Base-by-base conservation (phyloP, 2,888 invertebrate genomes). In the Sphinx pinastri region DNA sequence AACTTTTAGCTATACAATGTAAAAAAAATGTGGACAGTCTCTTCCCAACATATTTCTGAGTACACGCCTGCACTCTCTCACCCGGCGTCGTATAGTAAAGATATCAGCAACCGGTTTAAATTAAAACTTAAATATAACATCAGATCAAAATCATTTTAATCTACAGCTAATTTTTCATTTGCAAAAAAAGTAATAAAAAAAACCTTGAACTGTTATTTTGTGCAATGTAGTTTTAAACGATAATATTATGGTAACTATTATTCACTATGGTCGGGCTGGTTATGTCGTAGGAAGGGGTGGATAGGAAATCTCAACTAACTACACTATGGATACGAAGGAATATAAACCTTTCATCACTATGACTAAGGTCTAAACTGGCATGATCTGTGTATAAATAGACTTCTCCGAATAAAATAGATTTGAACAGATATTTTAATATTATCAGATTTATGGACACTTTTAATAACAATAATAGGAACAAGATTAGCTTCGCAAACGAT, bases 131-230 rank as follows among this genome's bases (percentile, higher is more conserved):
- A 72, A 67, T 72, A 67, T 76, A 75, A 79, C 80, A 81, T 86
- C 86, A 86, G 86, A 86, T 86, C 86, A 80, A 84, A 82, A 79
- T 78, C 81, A 78, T 69, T 67, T 79, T 77, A 71, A 72, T 81
- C 80, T 79, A 82, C 73, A 75, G 77, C 77, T 78, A 79, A 75
- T 74, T 71, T 79, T 72, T 72, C 73, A 76, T 73, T 78, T 75
- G 74, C 77, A 78, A 79, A 78, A 74, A 74, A 78, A 78, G 77
- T 78, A 79, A 72, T 75, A 78, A 78, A 77, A 74, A 78, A 83
- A 80, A 63, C 63, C 19, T 83, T 87, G 84, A 86, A 86, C 84
- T 86, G 85, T 81, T 81, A 6, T 83, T 85, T 88, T 90, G 89
- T 88, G 89, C 88, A 87, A 81, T 78, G 73, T 60, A 68, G 54